phyloP scores from a whole-genome alignment of 2,888 invertebrate genomes.

The Cecidostiba fungosa region DNA sequence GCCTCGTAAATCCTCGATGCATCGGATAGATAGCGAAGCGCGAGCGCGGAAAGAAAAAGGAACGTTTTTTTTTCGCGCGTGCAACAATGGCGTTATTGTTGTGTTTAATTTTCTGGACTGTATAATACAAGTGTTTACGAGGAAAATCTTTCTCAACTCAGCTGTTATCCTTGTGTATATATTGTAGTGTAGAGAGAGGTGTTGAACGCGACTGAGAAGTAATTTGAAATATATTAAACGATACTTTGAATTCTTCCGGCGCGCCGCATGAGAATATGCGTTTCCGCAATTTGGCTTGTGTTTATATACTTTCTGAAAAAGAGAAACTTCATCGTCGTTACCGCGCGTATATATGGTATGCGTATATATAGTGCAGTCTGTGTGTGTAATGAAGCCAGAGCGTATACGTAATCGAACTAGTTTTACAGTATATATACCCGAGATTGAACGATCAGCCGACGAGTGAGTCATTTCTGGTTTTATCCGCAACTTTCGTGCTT shows the following conservation, averaged over 20 bases:
- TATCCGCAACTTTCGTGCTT: conserved; percentile 51
- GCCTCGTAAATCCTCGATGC: conserved; percentile 39
- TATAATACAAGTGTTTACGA: not conserved
- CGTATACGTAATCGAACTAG: conserved; percentile 61
- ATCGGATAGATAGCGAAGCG: conserved; percentile 35
- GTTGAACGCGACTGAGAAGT: not conserved
- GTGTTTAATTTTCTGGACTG: conserved; percentile 42
- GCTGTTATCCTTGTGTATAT: not conserved
- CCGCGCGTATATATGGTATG: not conserved
- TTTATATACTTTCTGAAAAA: conserved; percentile 40
- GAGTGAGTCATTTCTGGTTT: conserved; percentile 58
- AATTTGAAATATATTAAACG: conserved; percentile 2
- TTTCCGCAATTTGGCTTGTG: not conserved
- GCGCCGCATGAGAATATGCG: not conserved
- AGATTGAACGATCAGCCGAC: conserved; percentile 57
- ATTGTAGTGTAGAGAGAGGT: not conserved
- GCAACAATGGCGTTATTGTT: conserved; percentile 60
- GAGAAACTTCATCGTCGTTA: conserved; percentile 53
- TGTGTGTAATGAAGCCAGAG: conserved; percentile 32
- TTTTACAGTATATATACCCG: conserved; percentile 29
- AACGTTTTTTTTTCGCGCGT: conserved; percentile 16
- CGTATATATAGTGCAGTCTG: no score
- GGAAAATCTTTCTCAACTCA: conserved; percentile 13
- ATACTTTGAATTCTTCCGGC: not conserved
- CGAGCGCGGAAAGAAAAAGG: conserved; percentile 18